Conservation (phyloP, 1,140 invertebrate species). For the Subanguina moxae region DNA sequence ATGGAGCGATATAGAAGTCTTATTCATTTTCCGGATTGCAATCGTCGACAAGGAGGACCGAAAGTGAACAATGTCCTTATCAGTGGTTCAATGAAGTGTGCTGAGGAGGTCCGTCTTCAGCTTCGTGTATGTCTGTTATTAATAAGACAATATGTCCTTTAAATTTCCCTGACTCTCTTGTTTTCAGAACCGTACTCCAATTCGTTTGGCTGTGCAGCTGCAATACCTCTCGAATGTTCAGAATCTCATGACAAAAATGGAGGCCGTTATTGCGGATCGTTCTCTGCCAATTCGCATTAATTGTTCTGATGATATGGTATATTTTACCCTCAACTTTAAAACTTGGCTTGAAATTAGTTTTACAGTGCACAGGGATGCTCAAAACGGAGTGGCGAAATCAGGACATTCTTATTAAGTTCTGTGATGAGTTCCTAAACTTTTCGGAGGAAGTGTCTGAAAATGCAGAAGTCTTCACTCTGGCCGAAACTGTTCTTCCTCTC, state of each 20-base stretch:
- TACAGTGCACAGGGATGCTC: slow-evolving; percentile 19
- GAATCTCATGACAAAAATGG: slow-evolving; percentile 11
- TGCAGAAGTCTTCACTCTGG: slow-evolving; percentile 18
- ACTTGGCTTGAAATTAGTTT: slow-evolving; percentile 10
- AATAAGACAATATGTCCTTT: background rate
- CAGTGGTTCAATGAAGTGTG: slow-evolving; percentile 30
- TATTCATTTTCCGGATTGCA: slow-evolving; percentile 29
- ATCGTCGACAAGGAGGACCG: slow-evolving; percentile 19
- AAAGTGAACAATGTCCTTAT: slow-evolving; percentile 26
- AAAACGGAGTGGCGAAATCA: slow-evolving; percentile 34
- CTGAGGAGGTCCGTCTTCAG: slow-evolving; percentile 25
- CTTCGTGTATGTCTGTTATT: slow-evolving; percentile 21
- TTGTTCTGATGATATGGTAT: slow-evolving; percentile 18
- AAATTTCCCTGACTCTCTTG: background rate
- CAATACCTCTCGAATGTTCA: slow-evolving; percentile 3
- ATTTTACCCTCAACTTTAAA: background rate
- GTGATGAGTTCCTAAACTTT: slow-evolving; percentile 12
- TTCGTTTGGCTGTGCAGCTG: slow-evolving; percentile 18
- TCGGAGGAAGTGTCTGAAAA: background rate
- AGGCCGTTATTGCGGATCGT: slow-evolving; percentile 18
- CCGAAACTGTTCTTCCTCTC: slow-evolving; percentile 17
- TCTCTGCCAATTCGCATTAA: slow-evolving; percentile 25
- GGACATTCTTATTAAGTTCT: slow-evolving; percentile 21
- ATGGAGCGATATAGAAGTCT: slow-evolving; percentile 30
- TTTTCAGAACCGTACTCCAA: slow-evolving; percentile 23